Evolutionary conservation across 1,140 invertebrate species (phyloP).

Genomic region (Drosophila rufa): DNA sequence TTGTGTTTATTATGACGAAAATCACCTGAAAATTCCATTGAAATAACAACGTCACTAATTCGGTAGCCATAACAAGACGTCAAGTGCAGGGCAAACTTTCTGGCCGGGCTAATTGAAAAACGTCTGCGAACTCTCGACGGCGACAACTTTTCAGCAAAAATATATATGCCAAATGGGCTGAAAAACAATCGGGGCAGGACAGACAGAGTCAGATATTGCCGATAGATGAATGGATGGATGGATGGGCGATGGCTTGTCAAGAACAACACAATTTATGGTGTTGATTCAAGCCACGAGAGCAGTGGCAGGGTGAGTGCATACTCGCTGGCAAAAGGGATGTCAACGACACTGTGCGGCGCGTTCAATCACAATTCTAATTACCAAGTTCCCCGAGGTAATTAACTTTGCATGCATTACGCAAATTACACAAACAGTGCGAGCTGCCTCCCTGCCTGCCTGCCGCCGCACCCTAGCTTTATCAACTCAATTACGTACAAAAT

Average conservation of each 20-base stretch:
- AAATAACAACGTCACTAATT: conserved; percentile 29
- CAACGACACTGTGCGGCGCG: conserved; percentile 49
- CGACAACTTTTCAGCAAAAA: conserved; percentile 37
- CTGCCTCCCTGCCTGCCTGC: conserved; percentile 1
- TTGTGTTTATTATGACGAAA: conserved; percentile 16
- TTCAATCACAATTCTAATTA: conserved; percentile 83
- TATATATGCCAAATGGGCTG: conserved; percentile 16
- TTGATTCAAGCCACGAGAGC: conserved; percentile 46
- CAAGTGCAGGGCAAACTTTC: conserved; percentile 46
- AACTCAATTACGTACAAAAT: conserved; percentile 69
- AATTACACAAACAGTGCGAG: conserved; percentile 70
- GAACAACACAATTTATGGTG: conserved; percentile 32
- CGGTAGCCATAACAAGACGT: conserved; percentile 28
- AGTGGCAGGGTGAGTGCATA: not conserved
- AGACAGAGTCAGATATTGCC: conserved; percentile 32
- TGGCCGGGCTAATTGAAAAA: conserved; percentile 61
- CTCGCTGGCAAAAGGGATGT: conserved; percentile 10
- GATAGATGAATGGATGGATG: conserved; percentile 1
- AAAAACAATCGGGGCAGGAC: conserved; percentile 31
- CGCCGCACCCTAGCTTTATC: conserved; percentile 63
- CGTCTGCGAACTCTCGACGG: conserved; percentile 63
- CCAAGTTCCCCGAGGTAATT: conserved; percentile 78
- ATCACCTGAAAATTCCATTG: conserved; percentile 15
- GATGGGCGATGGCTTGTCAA: conserved; percentile 25
- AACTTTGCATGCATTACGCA: conserved; percentile 81